Percentiles rank a stretch among this genome's conserved stretches.
These are phyloP conservation scores for Tinea pellionella DNA, from an alignment of 2,888 invertebrate species.

Conservation along the genomic window DNA sequence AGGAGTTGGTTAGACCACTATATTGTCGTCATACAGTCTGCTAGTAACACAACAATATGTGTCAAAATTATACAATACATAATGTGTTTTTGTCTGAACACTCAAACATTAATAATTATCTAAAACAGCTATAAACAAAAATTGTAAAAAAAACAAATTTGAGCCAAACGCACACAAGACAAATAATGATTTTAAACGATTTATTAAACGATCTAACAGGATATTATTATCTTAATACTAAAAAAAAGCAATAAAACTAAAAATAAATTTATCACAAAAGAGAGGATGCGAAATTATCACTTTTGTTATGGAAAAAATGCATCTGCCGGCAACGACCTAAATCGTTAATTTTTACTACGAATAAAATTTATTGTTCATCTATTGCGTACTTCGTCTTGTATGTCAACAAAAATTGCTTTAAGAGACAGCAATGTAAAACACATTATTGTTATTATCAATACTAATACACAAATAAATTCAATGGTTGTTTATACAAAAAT, in stretches of 20 bases:
- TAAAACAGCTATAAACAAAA: no score
- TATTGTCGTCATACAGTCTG: no score
- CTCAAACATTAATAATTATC: no score
- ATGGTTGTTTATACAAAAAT: no score
- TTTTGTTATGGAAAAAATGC: background rate
- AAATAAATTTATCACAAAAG: background rate
- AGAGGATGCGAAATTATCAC: background rate
- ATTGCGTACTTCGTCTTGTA: background rate
- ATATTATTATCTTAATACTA: background rate
- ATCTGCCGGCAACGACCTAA: background rate
- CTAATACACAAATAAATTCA: no score
- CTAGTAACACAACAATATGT: no score
- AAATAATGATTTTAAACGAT: background rate
- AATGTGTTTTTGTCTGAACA: no score
- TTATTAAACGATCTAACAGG: background rate
- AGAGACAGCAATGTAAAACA: background rate
- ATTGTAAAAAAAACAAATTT: no score
- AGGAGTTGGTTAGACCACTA: no score
- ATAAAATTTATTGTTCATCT: background rate
- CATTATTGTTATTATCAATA: no score
- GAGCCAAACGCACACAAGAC: no score
- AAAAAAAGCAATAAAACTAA: background rate
- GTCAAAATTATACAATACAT: no score
- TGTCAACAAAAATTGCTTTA: background rate
- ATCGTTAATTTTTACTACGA: background rate